A percentile compares a stretch with the other conserved stretches of the same genome.
Evolutionary conservation across 1,140 invertebrate genomes (phyloP).

Genomic region (Rhyacophila brunnea): DNA sequence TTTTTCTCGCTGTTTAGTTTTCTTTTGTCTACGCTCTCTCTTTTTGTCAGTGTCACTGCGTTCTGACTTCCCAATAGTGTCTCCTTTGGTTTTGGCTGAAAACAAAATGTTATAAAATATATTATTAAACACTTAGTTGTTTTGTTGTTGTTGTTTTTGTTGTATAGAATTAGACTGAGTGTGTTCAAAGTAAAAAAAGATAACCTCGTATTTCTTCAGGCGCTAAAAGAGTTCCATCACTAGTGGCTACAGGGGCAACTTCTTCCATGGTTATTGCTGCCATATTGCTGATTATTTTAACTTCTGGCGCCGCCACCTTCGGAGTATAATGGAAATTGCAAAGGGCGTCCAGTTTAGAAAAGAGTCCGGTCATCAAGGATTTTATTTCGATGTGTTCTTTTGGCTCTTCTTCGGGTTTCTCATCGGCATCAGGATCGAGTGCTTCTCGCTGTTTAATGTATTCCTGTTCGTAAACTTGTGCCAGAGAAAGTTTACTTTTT

Average conservation of each 20-base stretch:
- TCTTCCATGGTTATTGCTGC: conserved; percentile 94
- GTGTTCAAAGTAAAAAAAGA: conserved; percentile 3
- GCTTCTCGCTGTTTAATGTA: conserved; percentile 81
- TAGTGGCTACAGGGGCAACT: conserved; percentile 84
- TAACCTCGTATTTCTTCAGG: conserved; percentile 89
- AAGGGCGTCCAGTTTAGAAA: conserved; percentile 87
- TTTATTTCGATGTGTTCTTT: conserved; percentile 76
- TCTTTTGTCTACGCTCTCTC: conserved; percentile 84
- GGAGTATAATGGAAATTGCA: conserved; percentile 95
- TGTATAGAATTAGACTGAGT: too few species aligned
- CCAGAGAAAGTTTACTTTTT: conserved; percentile 92
- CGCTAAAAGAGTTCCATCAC: conserved; percentile 83
- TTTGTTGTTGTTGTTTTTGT: too few species aligned
- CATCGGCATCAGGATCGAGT: conserved; percentile 58
- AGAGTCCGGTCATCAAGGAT: conserved; percentile 73
- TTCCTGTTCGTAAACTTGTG: conserved; percentile 94
- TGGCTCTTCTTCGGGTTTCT: conserved; percentile 65
- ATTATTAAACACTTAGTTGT: too few species aligned
- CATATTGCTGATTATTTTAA: conserved; percentile 88
- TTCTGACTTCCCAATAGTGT: conserved; percentile 78
- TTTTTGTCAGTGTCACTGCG: conserved; percentile 85
- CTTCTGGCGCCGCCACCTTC: conserved; percentile 77
- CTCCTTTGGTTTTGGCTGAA: conserved; percentile 72
- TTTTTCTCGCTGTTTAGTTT: conserved; percentile 67
- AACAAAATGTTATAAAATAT: conserved; percentile 25